Base-by-base conservation (phyloP, 2,113 vertebrate species). In the Coracopsis vasa region DNA sequence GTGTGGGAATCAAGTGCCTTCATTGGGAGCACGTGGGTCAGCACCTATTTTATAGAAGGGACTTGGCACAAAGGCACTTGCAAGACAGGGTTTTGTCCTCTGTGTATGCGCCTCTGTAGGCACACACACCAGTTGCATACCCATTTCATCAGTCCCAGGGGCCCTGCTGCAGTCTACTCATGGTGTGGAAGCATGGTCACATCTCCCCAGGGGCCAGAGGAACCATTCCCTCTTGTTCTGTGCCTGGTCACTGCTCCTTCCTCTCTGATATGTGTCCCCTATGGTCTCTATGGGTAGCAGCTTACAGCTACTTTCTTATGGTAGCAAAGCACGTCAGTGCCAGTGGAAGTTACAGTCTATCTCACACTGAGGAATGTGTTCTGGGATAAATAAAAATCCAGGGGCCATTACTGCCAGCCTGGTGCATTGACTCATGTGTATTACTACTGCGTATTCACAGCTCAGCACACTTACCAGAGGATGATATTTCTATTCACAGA, bases 11-110 rank as follows among this genome's bases (percentile, higher is more conserved):
- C 33, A 58, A 58, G 33, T 8, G 4, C 18, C n/a, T 12, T 14
- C n/a, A 2, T 3, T 15, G 18, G 29, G 13, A n/a, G 11, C 1
- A 5, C 1, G 18, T 1, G 2, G 10, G 23, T 37, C 53, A 33
- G 25, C 24, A 15, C 47, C 45, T 16, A 4, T 28, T 42, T 4
- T 51, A 24, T 5, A 29, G 29, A 44, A 35, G 14, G 60, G 47
- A 23, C 20, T n/a, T 10, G 47, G 31, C 4, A 10, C 47, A 23
- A 48, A 37, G 15, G 37, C 44, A 14, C 39, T 18, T 41, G 4
- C 18, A 15, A n/a, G 41, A 6, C 10, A 3, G 31, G 23, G 18
- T 13, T 54, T 31, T 20, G 8, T 29, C 24, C 24, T 29, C 6
- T 7, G 1, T 19, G 15, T 16, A 10, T 10, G 15, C 39, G 15